Evolutionary conservation across 2,113 vertebrate species (phyloP).

Genomic region (Sorex fumeus): DNA sequence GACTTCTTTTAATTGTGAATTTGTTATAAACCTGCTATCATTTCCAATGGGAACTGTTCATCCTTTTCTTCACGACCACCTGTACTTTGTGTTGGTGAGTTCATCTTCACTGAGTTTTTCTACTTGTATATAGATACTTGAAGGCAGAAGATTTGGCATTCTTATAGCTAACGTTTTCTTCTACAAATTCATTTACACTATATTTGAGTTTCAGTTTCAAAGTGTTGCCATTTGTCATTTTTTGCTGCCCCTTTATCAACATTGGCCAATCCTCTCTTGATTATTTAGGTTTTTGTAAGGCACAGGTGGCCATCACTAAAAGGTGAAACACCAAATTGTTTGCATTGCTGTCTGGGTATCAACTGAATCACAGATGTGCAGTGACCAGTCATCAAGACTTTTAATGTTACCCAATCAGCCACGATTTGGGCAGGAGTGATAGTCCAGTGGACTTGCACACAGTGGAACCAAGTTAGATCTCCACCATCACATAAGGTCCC

Average conservation of each 20-base stretch:
- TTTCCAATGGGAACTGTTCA: background rate
- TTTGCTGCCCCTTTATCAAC: background rate
- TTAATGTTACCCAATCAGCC: background rate
- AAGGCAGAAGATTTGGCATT: background rate
- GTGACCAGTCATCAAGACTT: background rate
- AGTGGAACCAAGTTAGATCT: too few species aligned
- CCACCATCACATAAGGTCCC: too few species aligned
- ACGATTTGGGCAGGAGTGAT: background rate
- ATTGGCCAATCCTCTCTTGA: background rate
- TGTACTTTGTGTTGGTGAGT: background rate
- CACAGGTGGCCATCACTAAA: background rate
- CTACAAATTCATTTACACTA: background rate
- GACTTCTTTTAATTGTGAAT: background rate
- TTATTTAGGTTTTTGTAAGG: background rate
- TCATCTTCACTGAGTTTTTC: background rate
- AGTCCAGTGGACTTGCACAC: too few species aligned
- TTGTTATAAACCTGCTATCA: background rate
- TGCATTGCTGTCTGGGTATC: background rate
- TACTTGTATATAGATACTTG: background rate
- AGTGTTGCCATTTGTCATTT: background rate
- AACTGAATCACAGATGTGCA: background rate
- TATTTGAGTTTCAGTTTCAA: conserved; percentile 4
- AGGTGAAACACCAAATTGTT: background rate
- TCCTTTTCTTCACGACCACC: background rate
- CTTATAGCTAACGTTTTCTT: background rate